These are phyloP conservation scores for Bergia puertoricense DNA, from an alignment of 92 coral and sea anemone species.

Conservation along the genomic window DNA sequence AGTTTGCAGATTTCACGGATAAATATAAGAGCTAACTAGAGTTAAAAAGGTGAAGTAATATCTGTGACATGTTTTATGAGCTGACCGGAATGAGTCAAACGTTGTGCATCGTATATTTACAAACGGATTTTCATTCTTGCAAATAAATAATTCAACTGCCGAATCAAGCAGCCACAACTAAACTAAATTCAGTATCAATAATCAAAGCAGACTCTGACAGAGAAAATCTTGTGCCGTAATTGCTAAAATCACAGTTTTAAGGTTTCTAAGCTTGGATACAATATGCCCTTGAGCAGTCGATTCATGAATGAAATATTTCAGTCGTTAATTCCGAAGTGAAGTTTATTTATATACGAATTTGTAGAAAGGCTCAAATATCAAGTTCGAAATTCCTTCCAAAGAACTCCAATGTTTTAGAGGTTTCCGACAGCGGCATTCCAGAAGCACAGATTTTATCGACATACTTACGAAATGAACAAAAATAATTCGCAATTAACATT, in stretches of 20 bases:
- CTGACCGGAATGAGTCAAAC: neutral
- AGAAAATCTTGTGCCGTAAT: neutral
- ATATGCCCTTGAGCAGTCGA: neutral
- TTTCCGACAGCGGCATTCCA: constrained; percentile 4
- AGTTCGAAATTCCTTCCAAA: neutral
- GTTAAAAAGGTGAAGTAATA: neutral
- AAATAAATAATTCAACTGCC: constrained; percentile 5
- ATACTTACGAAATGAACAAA: neutral
- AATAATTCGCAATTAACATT: constrained; percentile 25
- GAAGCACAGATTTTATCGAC: constrained; percentile 7
- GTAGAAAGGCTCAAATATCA: constrained; percentile 24
- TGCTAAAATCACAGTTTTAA: constrained; percentile 4
- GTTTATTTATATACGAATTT: neutral
- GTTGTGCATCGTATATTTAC: neutral
- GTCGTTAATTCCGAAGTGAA: neutral
- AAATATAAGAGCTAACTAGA: neutral
- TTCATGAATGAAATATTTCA: neutral
- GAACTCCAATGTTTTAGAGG: neutral
- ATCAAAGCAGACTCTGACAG: neutral
- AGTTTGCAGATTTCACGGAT: neutral
- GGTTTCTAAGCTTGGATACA: neutral
- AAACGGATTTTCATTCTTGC: neutral
- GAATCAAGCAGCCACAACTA: neutral
- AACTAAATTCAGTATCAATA: neutral
- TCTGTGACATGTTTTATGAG: too few relatives aligned